A percentile compares a stretch with the other conserved stretches of the same genome.
phyloP scores from a whole-genome alignment of 2,888 invertebrate species.

The Agonum fuliginosum region DNA sequence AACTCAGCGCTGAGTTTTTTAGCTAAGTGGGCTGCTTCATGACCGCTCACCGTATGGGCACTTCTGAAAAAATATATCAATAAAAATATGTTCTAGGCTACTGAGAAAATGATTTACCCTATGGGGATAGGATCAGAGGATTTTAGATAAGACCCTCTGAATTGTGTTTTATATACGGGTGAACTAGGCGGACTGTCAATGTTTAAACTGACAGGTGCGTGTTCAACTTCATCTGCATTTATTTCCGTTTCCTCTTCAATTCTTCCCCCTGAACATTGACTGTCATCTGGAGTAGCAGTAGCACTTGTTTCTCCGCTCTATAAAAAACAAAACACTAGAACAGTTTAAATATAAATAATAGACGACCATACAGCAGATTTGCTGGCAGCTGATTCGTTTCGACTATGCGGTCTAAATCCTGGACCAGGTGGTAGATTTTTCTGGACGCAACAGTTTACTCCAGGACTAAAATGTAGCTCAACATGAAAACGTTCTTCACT shows the following conservation, averaged over 20 bases:
- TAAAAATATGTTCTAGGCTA: not conserved
- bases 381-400: constrained; percentile 84
- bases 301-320: constrained; percentile 81
- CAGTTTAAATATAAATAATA: not conserved
- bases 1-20: constrained; percentile 82
- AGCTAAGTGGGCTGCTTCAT: constrained; percentile 86
- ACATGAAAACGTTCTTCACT: constrained; percentile 98
- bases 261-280: constrained; percentile 74
- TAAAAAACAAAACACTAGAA: constrained; percentile 14
- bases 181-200: constrained; percentile 61
- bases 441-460: constrained; percentile 96
- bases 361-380: constrained; percentile 76
- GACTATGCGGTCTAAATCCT: constrained; percentile 92
- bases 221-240: constrained; percentile 65
- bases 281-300: constrained; percentile 74
- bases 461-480: constrained; percentile 99
- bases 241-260: constrained; percentile 84
- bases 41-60: constrained; percentile 86
- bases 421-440: constrained; percentile 95
- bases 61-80: constrained; percentile 70
- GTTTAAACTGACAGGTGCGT: not conserved
- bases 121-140: constrained; percentile 86
- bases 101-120: constrained; percentile 73
- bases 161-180: constrained; percentile 59
- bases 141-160: constrained; percentile 72